Conservation (phyloP, 1,140 invertebrate genomes). For the Diachasmimorpha longicaudata region DNA sequence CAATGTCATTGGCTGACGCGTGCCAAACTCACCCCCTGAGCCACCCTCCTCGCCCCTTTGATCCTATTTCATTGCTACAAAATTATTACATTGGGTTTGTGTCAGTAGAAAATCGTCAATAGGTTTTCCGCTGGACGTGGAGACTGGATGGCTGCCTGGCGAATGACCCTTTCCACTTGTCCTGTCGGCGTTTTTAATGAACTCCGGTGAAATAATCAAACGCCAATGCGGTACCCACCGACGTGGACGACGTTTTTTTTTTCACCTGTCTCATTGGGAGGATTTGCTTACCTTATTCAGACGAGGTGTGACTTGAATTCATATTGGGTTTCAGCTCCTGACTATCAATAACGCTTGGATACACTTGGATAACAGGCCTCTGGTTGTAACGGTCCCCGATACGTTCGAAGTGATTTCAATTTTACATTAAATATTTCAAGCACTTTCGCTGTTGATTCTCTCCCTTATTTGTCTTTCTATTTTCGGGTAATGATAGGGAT, state of each 20-base stretch:
- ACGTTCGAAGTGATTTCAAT: background rate
- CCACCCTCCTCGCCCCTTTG: background rate
- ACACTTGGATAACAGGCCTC: background rate
- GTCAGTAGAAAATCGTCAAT: background rate
- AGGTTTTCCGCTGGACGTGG: background rate
- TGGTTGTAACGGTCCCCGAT: background rate
- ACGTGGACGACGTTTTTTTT: no score
- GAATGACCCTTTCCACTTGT: no score
- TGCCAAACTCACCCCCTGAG: background rate
- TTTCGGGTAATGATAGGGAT: no score
- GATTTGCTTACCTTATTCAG: background rate
- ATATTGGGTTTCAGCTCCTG: background rate
- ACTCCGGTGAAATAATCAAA: no score
- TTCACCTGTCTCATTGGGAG: background rate
- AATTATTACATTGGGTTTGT: background rate
- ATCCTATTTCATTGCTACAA: background rate
- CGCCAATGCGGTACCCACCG: no score
- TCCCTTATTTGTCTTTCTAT: background rate
- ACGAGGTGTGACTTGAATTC: background rate
- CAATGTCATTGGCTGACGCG: constrained; percentile 6
- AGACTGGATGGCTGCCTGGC: no score
- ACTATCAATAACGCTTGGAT: constrained; percentile 7
- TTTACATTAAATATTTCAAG: background rate
- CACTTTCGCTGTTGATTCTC: background rate
- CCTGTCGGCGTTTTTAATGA: no score